These are phyloP conservation scores for Rousettus leschenaultii DNA, from an alignment of 2,113 vertebrate species.

Conservation along the genomic window DNA sequence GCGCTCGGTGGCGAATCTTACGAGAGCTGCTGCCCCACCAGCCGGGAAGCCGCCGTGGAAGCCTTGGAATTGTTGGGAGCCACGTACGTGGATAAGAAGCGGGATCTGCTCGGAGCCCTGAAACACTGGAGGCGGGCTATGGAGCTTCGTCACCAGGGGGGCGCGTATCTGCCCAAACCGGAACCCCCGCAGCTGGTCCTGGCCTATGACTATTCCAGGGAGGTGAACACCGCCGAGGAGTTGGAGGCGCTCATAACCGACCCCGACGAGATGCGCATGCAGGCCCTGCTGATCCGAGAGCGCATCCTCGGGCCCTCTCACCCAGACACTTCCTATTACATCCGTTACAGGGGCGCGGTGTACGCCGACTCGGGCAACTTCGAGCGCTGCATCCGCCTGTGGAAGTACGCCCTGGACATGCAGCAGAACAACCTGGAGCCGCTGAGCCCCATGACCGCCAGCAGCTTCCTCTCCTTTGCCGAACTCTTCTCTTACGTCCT, in stretches of 20 bases:
- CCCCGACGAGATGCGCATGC: conserved; percentile 97
- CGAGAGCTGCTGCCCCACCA: conserved; percentile 66
- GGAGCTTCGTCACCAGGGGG: conserved; percentile 90
- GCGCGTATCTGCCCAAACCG: conserved; percentile 84
- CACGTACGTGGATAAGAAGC: conserved; percentile 96
- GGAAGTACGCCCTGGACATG: conserved; percentile 97
- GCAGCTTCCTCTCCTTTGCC: conserved; percentile 95
- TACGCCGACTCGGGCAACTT: conserved; percentile 96
- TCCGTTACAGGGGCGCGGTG: conserved; percentile 94
- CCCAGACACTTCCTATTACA: conserved; percentile 97
- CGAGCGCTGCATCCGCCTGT: conserved; percentile 94
- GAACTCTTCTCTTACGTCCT: conserved; percentile 97
- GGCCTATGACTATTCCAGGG: conserved; percentile 91
- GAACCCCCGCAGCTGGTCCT: conserved; percentile 88
- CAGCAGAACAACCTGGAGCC: conserved; percentile 96
- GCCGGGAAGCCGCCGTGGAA: conserved; percentile 88
- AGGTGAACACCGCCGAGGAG: conserved; percentile 89
- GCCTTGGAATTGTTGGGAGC: conserved; percentile 93
- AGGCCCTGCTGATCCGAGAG: conserved; percentile 92
- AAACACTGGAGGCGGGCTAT: conserved; percentile 94
- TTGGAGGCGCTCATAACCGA: conserved; percentile 94
- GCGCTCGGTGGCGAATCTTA: neutral
- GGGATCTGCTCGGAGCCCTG: conserved; percentile 92
- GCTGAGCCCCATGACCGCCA: conserved; percentile 96
- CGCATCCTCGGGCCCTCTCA: conserved; percentile 95